Evolutionary conservation across 1,140 invertebrate species (phyloP).

Genomic region (Bombus turneri): DNA sequence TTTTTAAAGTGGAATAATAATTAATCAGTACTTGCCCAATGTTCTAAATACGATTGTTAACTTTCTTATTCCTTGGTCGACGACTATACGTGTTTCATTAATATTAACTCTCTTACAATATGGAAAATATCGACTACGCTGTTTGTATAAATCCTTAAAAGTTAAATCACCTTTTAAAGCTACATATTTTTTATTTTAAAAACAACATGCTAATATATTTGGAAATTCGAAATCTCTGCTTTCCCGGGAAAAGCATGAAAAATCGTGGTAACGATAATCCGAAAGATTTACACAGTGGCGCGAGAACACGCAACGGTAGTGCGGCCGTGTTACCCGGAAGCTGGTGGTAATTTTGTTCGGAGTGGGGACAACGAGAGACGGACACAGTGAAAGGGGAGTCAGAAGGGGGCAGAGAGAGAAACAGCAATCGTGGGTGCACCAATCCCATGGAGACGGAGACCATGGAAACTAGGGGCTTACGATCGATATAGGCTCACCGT

Average conservation of each 20-base stretch:
- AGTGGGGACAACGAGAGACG: constrained; percentile 2
- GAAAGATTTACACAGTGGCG: constrained; percentile 23
- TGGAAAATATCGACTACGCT: not conserved
- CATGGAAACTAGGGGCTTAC: constrained; percentile 51
- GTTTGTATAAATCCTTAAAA: not conserved
- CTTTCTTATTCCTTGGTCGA: not conserved
- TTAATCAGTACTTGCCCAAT: not conserved
- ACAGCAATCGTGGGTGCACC: constrained; percentile 23
- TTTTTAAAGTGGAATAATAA: not conserved
- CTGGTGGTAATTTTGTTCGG: constrained; percentile 29
- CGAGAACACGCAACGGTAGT: not conserved
- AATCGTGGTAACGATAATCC: constrained; percentile 4
- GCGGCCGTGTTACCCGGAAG: constrained; percentile 26
- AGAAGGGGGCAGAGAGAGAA: not conserved
- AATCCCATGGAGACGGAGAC: constrained; percentile 58
- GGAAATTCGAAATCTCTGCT: not conserved
- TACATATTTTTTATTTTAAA: too few species aligned
- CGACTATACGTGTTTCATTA: not conserved
- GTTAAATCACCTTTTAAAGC: too few species aligned
- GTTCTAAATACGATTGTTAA: not conserved
- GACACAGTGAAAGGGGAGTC: not conserved
- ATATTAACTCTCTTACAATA: not conserved
- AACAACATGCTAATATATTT: not conserved
- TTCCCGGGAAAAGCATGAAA: not conserved
- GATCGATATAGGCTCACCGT: constrained; percentile 49